Conservation (phyloP, 2,797 vertebrate genomes). For the Tachyglossus aculeatus region DNA sequence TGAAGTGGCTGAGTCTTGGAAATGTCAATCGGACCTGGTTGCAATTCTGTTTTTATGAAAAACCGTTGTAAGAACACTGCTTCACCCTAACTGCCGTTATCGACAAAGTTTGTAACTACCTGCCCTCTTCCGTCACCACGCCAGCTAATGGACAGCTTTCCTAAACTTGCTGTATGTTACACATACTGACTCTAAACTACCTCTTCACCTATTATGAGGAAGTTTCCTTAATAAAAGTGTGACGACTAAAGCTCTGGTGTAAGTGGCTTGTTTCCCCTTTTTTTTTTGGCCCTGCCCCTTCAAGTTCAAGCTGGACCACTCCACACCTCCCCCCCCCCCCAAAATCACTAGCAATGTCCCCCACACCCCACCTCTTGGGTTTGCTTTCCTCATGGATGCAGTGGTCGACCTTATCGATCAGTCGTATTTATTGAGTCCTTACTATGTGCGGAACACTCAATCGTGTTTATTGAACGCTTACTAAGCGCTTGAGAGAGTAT, state of each 20-base stretch:
- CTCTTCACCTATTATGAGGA: constrained; percentile 73
- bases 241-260: constrained; percentile 62
- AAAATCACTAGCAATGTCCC: too few relatives aligned
- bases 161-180: constrained; percentile 59
- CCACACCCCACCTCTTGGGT: too few relatives aligned
- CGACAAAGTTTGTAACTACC: constrained; percentile 48
- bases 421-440: too few relatives aligned
- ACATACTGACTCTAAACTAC: constrained; percentile 74
- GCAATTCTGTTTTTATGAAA: constrained; percentile 43
- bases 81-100: constrained; percentile 51
- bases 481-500: too few relatives aligned
- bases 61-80: constrained; percentile 37
- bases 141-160: constrained; percentile 64
- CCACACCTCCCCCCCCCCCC: too few relatives aligned
- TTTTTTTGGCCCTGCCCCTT: neutral
- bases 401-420: too few relatives aligned
- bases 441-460: too few relatives aligned
- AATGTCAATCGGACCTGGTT: constrained; percentile 51
- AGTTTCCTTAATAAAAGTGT: constrained; percentile 62
- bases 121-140: constrained; percentile 40
- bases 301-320: neutral
- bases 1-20: constrained; percentile 27
- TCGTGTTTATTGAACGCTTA: too few relatives aligned
- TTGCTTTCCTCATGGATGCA: too few relatives aligned
- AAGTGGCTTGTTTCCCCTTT: constrained; percentile 29